These are phyloP conservation scores for Eclectus roratus DNA, from an alignment of 2,113 vertebrate species.

Conservation along the genomic window DNA sequence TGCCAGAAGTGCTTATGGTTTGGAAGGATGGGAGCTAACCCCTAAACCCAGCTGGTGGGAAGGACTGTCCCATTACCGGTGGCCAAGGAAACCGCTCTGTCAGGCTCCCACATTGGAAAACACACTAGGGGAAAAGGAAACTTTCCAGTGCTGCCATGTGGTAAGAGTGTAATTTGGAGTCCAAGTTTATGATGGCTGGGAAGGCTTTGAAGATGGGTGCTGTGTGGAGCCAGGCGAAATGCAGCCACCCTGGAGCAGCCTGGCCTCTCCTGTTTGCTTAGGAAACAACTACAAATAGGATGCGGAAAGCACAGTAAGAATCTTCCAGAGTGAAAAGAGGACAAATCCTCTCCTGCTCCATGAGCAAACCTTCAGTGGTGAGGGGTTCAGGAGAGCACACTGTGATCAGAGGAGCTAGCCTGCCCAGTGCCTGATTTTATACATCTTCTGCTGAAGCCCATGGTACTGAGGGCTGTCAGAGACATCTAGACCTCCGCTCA, in stretches of 20 bases:
- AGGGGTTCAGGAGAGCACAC: background rate
- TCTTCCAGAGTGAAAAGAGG: background rate
- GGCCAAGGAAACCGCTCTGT: background rate
- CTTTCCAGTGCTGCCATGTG: background rate
- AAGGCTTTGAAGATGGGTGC: background rate
- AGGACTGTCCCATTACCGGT: background rate
- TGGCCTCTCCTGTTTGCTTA: background rate
- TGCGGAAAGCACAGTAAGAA: background rate
- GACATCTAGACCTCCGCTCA: background rate
- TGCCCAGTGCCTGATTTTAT: background rate
- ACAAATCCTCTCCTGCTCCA: background rate
- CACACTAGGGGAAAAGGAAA: background rate
- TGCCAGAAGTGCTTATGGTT: background rate
- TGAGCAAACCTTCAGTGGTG: background rate
- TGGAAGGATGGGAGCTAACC: slow-evolving; percentile 2
- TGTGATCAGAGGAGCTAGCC: background rate
- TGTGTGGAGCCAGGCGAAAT: background rate
- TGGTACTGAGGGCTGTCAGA: background rate
- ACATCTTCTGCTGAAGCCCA: background rate
- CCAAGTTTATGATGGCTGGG: background rate
- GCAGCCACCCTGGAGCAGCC: background rate
- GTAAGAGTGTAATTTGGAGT: background rate
- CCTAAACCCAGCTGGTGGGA: slow-evolving; percentile 1
- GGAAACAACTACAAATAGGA: background rate
- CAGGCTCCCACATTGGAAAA: slow-evolving; percentile 21